Base-by-base conservation (phyloP, 92 coral and sea anemone genomes). In the Ricordea florida region DNA sequence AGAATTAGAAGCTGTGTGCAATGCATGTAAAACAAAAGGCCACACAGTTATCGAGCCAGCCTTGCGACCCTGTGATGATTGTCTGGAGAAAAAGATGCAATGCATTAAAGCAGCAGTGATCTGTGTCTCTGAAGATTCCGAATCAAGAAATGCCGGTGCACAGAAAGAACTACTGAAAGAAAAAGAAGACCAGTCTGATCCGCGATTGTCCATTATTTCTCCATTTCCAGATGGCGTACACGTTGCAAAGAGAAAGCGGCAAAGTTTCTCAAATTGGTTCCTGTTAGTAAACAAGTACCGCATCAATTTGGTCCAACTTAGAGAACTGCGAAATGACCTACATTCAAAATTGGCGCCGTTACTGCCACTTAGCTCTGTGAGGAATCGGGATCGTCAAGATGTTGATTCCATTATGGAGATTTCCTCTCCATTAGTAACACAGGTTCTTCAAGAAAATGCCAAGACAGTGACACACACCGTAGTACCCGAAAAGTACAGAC, bases 71-170 rank as follows among this genome's bases (percentile, higher is more conserved):
- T 62, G 52, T 62, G 51, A 62, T 18, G 18, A 70, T 24, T 62
- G 51, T 41, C 18, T 62, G 8, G 28, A 40, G 21, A 62, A 40
- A n/a, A 16, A 30, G 20, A 45, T 44, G 43, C 61, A 46, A 9
- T 66, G 57, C 17, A 30, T 44, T 0, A 66, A 66, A 25, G 56
- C 26, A 1, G 56, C 55, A 43, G 35, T 65, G 7, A 56, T 56
- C 21, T 65, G 14, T 65, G 22, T 65, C n/a, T 40, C 58, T 1
- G 62, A 65, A 6, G 72, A 43, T 40, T 67, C 74, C 0, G 74
- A 67, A 18, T 67, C 74, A n/a, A 45, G 62, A 67, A 46, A 67
- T 67, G 34, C 61, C 0, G 74, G 74, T 68, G 76, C 63, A 0
- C 76, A 68, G 47, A 68, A 50, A 10, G n/a, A 13, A 28, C 24